phyloP scores from a whole-genome alignment of 2,113 vertebrate species.

The Grammomys dolichurus region DNA sequence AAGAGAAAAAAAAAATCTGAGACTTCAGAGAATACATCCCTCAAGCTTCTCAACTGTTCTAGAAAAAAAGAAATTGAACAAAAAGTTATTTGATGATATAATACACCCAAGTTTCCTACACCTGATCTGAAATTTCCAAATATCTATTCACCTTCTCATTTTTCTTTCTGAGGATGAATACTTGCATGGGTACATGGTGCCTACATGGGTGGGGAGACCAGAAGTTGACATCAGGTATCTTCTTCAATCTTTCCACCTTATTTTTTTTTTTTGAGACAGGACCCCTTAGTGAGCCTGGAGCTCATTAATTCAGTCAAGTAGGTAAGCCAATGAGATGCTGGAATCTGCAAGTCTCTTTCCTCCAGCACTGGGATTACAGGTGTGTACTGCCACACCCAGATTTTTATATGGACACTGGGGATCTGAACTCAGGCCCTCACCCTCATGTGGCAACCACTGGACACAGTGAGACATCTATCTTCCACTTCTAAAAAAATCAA shows the following conservation, averaged over 20 bases:
- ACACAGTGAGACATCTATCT: neutral
- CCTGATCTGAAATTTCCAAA: constrained; percentile 30
- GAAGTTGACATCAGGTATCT: neutral
- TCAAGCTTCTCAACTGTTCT: neutral
- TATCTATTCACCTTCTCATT: constrained; percentile 34
- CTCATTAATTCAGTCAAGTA: neutral
- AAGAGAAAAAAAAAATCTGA: constrained; percentile 20
- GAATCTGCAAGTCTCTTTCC: neutral
- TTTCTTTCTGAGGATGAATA: constrained; percentile 17
- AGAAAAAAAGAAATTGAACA: constrained; percentile 3
- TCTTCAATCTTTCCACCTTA: neutral
- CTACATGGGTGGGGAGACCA: neutral
- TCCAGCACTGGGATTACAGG: neutral
- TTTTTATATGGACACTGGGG: no score
- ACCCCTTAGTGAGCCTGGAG: neutral
- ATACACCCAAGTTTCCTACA: neutral
- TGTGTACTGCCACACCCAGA: neutral
- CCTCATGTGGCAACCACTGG: neutral
- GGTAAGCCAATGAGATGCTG: neutral
- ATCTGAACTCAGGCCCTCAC: neutral
- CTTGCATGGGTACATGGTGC: no score
- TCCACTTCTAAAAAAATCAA: neutral
- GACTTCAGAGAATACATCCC: constrained; percentile 16
- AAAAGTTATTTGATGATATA: neutral
- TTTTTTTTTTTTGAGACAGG: neutral